Conservation (phyloP, 2,113 vertebrate genomes). For the Podocnemis expansa region DNA sequence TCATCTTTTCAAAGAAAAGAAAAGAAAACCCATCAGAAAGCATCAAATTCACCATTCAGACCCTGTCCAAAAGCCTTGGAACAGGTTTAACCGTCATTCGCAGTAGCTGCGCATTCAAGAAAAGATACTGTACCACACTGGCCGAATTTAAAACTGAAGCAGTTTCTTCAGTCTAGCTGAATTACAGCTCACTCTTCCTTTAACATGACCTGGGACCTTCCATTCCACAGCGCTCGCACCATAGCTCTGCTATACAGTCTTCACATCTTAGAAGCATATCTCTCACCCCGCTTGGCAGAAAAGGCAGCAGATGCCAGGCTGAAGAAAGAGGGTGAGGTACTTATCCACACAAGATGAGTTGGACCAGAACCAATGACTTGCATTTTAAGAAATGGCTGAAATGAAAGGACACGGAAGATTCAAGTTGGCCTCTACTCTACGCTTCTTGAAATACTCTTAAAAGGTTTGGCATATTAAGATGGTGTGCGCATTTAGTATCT, state of each 20-base stretch:
- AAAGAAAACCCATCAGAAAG: fast-evolving
- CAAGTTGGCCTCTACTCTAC: neutral
- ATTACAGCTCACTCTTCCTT: neutral
- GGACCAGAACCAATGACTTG: neutral
- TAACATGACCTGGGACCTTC: neutral
- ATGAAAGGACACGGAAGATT: fast-evolving
- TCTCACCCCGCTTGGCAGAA: neutral
- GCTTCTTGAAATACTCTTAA: neutral
- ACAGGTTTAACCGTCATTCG: neutral
- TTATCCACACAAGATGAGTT: neutral
- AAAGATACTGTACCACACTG: neutral
- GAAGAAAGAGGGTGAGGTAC: neutral
- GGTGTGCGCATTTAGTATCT: neutral
- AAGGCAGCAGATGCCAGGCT: neutral
- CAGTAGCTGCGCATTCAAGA: neutral
- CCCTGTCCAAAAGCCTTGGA: neutral
- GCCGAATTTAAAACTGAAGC: neutral
- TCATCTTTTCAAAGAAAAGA: neutral
- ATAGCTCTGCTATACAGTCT: neutral
- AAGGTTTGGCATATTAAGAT: neutral
- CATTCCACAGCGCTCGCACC: neutral
- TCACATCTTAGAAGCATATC: neutral
- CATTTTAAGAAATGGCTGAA: neutral
- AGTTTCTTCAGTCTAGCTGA: neutral
- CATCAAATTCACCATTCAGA: neutral